Conservation (phyloP, 2,797 vertebrate species). For the Phrynocephalus vlangalii region DNA sequence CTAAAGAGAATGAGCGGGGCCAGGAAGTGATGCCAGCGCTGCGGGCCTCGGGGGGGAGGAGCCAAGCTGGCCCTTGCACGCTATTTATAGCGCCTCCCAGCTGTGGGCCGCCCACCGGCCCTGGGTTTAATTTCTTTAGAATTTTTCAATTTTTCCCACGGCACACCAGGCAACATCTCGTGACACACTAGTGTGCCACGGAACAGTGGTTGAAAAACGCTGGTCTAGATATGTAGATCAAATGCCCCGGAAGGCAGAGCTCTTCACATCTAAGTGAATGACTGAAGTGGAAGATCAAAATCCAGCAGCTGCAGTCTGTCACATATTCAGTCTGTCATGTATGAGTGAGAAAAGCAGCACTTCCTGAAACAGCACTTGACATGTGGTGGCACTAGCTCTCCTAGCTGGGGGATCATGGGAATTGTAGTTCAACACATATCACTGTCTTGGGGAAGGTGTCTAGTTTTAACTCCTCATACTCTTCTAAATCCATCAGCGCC, state of each 20-base stretch:
- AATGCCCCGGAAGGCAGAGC: constrained; percentile 1
- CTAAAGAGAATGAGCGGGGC: too few relatives aligned
- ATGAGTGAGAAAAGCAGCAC: not conserved
- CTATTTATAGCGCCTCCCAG: too few relatives aligned
- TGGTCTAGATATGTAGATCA: not conserved
- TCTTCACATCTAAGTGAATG: not conserved
- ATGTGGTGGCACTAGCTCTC: not conserved
- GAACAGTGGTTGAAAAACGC: too few relatives aligned
- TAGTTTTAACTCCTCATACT: not conserved
- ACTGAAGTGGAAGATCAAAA: not conserved
- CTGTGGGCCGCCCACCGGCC: too few relatives aligned
- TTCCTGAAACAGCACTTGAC: not conserved
- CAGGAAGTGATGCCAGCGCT: too few relatives aligned
- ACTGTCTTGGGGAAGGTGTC: not conserved
- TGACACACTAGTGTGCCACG: too few relatives aligned
- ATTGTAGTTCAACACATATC: not conserved
- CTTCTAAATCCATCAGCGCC: not conserved
- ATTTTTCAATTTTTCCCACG: too few relatives aligned
- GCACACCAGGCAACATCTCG: too few relatives aligned
- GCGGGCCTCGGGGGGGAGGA: too few relatives aligned
- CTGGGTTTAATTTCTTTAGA: too few relatives aligned
- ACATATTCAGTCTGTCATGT: not conserved
- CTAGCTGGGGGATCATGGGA: not conserved
- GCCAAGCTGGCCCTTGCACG: too few relatives aligned
- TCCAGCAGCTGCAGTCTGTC: not conserved